Base-by-base conservation (phyloP, 2,797 vertebrate species). In the Oreortyx pictus region DNA sequence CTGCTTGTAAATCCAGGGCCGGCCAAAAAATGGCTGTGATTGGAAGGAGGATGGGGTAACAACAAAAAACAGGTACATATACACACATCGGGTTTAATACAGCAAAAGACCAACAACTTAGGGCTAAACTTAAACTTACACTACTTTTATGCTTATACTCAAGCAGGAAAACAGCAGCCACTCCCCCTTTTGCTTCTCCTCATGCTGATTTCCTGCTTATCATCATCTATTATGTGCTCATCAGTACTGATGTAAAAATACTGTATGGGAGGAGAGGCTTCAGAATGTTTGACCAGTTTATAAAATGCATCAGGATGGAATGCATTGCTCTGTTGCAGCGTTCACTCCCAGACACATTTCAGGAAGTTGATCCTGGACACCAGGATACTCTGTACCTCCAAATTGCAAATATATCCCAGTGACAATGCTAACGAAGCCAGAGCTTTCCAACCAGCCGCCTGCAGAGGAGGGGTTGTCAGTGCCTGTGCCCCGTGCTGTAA, bases 101-200 rank as follows among this genome's bases (percentile, higher is more conserved):
- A 60, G 89, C 72, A 31, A 71, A 83, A 71, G 52, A 82, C 60
- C 71, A 73, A 82, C 67, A 80, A 93, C 86, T 80, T 88, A 86
- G 77, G 74, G 79, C 82, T 93, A 89, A 93, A 90, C 59, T 41
- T 14, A 41, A 41, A 41, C 39, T 41, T 41, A 41, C 39, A 41
- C 39, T 41, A 41, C 39, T 41, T 41, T 41, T 41, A 41, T 41
- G 39, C 39, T 41, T 41, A 41, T 41, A 87, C 89, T 89, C 70
- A 59, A 92, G 70, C 80, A 81, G 62, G 60, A 89, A 92, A 86
- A 79, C 84, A 92, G 88, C 70, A 82, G 66, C 76, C 2, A 0
- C 39, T 82, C 35, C 78, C 78, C 77, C 73, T 91, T 11, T 56
- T 76, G 59, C 89, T 89, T 65, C 66, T 52, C 50, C 50, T 27